A percentile compares a stretch with the other conserved stretches of the same genome.
Conservation (phyloP, 1,140 invertebrate genomes). For the Drosophila lini region DNA sequence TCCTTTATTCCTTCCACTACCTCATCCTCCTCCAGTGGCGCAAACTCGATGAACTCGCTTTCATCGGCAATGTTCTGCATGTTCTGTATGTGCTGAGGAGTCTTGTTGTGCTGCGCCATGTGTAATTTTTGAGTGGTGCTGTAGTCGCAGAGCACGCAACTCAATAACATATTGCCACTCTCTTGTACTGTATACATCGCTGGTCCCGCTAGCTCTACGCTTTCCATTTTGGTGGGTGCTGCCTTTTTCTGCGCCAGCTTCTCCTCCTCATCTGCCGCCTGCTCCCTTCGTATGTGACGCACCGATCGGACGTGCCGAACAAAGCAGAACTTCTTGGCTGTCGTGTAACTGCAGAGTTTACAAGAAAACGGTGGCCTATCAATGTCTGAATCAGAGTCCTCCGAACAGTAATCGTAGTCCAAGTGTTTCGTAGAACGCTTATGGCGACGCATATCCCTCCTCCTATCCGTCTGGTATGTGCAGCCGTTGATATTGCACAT, state of each 20-base stretch:
- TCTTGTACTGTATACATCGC: too few relatives aligned
- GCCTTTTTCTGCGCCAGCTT: not conserved
- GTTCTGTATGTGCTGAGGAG: not conserved
- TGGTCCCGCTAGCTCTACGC: too few relatives aligned
- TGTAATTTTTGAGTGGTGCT: not conserved
- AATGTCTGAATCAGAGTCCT: constrained; percentile 38
- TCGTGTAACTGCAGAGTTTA: constrained; percentile 26
- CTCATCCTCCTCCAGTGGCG: not conserved
- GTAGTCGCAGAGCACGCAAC: constrained; percentile 11
- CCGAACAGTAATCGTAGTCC: not conserved
- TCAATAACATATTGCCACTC: not conserved
- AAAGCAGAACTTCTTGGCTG: constrained; percentile 31
- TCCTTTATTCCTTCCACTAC: not conserved
- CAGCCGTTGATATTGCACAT: constrained; percentile 30
- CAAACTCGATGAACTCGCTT: constrained; percentile 8
- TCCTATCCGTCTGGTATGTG: constrained; percentile 28
- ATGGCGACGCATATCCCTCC: constrained; percentile 33
- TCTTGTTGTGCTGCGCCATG: constrained; percentile 3
- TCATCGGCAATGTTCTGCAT: not conserved
- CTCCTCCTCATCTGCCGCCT: constrained; percentile 9
- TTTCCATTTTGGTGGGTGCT: not conserved
- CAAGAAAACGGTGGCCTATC: constrained; percentile 21
- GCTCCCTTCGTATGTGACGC: constrained; percentile 4
- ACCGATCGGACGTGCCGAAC: constrained; percentile 19
- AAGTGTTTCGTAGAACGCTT: constrained; percentile 27